These are phyloP conservation scores for Clytia hemisphaerica DNA, from an alignment of 30 jellyfish, hydroid and myxozoan species.

Conservation along the genomic window DNA sequence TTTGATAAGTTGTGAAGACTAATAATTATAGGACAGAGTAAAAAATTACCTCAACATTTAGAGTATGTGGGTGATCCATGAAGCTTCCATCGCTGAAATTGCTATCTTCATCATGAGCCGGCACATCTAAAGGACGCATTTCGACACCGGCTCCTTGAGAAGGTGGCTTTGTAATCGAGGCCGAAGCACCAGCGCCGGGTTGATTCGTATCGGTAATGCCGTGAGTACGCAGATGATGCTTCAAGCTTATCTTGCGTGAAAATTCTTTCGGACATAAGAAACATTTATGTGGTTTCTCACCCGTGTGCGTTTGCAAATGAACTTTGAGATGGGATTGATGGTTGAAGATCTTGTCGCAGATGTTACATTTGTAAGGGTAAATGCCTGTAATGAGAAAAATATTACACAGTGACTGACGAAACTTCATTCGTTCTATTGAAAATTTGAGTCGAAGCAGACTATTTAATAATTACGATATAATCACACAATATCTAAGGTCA, in stretches of 20 bases:
- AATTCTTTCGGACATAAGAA: constrained; percentile 67
- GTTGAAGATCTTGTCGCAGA: constrained; percentile 79
- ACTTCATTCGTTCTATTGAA: too few relatives aligned
- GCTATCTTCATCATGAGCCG: not conserved
- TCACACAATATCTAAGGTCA: too few relatives aligned
- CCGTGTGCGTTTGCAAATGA: constrained; percentile 89
- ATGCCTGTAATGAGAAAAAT: constrained; percentile 48
- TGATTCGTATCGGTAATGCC: not conserved
- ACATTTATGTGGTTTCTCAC: constrained; percentile 83
- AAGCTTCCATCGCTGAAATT: constrained; percentile 5
- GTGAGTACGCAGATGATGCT: constrained; percentile 71
- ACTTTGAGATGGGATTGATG: constrained; percentile 93
- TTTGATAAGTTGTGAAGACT: too few relatives aligned
- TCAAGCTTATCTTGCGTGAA: constrained; percentile 78
- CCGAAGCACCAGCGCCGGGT: not conserved
- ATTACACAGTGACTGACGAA: too few relatives aligned
- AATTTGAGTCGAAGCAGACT: too few relatives aligned
- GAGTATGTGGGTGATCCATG: not conserved
- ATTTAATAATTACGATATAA: too few relatives aligned
- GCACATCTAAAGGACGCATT: too few relatives aligned
- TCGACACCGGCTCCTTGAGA: too few relatives aligned
- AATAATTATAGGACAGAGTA: too few relatives aligned
- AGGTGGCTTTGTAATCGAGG: not conserved
- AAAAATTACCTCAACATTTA: too few relatives aligned
- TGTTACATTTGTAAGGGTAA: constrained; percentile 79